Conservation (phyloP, 2,113 vertebrate genomes). For the Butastur rufipennis region DNA sequence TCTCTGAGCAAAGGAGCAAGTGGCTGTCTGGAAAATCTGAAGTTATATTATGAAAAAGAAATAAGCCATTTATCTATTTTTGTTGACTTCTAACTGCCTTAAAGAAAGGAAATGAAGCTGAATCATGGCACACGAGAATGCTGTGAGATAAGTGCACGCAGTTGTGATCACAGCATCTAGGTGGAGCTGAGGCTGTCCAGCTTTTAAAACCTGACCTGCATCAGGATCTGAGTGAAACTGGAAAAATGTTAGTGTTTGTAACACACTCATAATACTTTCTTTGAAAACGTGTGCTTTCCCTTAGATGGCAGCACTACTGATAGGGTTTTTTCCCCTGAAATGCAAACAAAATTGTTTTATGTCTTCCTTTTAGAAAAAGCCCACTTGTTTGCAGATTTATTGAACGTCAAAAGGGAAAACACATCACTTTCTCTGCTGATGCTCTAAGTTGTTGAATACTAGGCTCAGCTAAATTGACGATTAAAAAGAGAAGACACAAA, state of each 20-base stretch:
- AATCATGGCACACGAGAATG: not conserved
- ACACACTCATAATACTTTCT: not conserved
- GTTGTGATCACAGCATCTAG: not conserved
- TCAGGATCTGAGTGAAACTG: not conserved
- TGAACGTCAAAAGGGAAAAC: not conserved
- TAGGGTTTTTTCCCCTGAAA: not conserved
- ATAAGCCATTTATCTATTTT: not conserved
- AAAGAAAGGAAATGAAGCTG: not conserved
- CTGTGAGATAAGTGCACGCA: not conserved
- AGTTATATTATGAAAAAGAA: not conserved
- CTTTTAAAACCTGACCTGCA: not conserved
- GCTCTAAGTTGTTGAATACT: not conserved
- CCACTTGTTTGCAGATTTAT: not conserved
- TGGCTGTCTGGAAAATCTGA: not conserved
- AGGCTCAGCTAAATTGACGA: not conserved
- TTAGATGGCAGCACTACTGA: not conserved
- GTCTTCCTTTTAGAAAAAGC: not conserved
- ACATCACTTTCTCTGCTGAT: not conserved
- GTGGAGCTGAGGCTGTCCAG: not conserved
- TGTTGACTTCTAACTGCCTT: not conserved
- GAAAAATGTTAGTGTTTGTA: not conserved
- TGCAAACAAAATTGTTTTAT: not conserved
- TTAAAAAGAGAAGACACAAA: not conserved
- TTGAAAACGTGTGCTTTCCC: slow-evolving; percentile 11
- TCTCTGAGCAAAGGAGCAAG: not conserved